phyloP scores from a whole-genome alignment of 2,113 vertebrate genomes.

The Petroica traversi region DNA sequence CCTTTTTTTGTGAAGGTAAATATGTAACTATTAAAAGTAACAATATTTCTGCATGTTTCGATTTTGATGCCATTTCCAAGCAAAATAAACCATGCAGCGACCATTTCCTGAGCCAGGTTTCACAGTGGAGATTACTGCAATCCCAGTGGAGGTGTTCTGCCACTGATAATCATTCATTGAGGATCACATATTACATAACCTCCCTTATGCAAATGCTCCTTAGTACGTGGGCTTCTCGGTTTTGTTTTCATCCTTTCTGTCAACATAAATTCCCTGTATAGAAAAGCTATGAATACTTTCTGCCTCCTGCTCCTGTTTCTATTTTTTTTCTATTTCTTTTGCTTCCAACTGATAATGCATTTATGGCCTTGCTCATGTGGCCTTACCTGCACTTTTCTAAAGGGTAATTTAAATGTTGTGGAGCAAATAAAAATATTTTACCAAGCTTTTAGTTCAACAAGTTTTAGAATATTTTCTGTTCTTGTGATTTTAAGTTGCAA shows the following conservation, averaged over 20 bases:
- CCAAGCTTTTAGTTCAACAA: neutral
- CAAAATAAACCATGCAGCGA: neutral
- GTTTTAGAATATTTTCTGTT: neutral
- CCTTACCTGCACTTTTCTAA: neutral
- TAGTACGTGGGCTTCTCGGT: neutral
- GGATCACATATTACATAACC: slow-evolving; percentile 55
- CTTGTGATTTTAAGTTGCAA: neutral
- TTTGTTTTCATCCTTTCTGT: slow-evolving; percentile 8
- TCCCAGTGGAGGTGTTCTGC: slow-evolving; percentile 55
- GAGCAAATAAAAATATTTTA: neutral
- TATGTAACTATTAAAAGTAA: neutral
- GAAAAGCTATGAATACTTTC: neutral
- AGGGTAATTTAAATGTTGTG: neutral
- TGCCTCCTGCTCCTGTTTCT: neutral
- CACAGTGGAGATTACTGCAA: slow-evolving; percentile 40
- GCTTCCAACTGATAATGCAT: neutral
- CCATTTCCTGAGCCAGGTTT: slow-evolving; percentile 47
- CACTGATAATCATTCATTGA: slow-evolving; percentile 48
- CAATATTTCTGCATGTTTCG: neutral
- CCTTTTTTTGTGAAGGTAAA: neutral
- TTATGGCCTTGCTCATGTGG: neutral
- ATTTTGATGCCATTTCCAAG: neutral
- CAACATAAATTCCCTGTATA: neutral
- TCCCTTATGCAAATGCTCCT: neutral
- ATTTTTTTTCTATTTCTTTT: neutral